Conservation (phyloP, 1,140 invertebrate species). For the Doryteuthis pealeii region DNA sequence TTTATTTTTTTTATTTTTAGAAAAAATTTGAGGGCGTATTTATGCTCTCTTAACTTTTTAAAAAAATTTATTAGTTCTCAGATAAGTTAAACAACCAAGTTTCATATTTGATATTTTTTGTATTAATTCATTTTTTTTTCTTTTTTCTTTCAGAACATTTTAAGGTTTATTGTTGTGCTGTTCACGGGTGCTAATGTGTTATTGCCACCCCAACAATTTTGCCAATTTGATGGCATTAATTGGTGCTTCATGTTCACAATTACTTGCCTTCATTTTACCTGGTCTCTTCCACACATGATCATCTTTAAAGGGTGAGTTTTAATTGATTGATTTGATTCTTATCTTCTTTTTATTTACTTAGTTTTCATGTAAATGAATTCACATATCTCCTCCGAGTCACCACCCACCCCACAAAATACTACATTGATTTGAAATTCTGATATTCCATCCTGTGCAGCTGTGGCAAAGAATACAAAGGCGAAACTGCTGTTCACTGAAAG, state of each 20-base stretch:
- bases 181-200: constrained; percentile 61
- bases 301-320: constrained; percentile 57
- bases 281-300: constrained; percentile 61
- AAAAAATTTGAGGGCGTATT: no score
- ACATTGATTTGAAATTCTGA: no score
- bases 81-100: no score
- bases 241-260: constrained; percentile 62
- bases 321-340: background rate
- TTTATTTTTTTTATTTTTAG: no score
- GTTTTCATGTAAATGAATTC: background rate
- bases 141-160: constrained; percentile 52
- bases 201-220: constrained; percentile 62
- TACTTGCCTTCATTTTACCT: constrained; percentile 62
- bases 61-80: no score
- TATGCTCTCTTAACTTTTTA: no score
- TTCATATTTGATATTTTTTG: no score
- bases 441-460: no score
- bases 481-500: no score
- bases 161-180: constrained; percentile 54
- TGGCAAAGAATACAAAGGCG: no score
- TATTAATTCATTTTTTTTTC: constrained; percentile 13
- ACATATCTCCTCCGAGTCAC: no score
- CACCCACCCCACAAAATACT: no score
- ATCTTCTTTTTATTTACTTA: constrained; percentile 5
- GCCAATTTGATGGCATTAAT: constrained; percentile 62